phyloP scores from a whole-genome alignment of 2,797 vertebrate genomes.

The Thripadectes ignobilis region DNA sequence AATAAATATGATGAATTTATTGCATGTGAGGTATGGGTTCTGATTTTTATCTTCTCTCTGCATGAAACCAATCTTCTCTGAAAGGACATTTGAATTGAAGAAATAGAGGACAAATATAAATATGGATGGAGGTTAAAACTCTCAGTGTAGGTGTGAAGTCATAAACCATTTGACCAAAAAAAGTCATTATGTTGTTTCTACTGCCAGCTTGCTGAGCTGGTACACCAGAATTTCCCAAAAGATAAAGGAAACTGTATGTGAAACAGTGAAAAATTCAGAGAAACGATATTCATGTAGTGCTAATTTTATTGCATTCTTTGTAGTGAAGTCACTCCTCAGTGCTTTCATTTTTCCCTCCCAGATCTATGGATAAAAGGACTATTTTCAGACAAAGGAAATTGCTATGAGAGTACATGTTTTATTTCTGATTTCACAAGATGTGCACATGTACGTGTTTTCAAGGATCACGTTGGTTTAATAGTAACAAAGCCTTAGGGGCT shows the following conservation, averaged over 20 bases:
- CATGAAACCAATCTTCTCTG: constrained; percentile 81
- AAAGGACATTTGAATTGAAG: constrained; percentile 79
- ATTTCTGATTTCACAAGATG: constrained; percentile 16
- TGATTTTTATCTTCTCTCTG: constrained; percentile 76
- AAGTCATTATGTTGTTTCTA: constrained; percentile 73
- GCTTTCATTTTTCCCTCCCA: constrained; percentile 29
- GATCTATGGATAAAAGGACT: constrained; percentile 12
- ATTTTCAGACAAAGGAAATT: constrained; percentile 43
- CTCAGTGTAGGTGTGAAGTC: constrained; percentile 71
- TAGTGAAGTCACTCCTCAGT: constrained; percentile 8
- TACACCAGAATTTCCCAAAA: constrained; percentile 30
- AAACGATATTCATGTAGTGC: neutral
- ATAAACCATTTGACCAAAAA: constrained; percentile 73
- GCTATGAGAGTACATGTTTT: constrained; percentile 3
- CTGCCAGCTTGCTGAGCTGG: constrained; percentile 65
- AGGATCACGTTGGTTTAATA: constrained; percentile 11
- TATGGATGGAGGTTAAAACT: constrained; percentile 77
- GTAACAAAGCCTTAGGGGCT: constrained; percentile 28
- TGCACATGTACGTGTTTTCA: neutral
- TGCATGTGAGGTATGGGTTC: constrained; percentile 67
- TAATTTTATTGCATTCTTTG: constrained; percentile 50
- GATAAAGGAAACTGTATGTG: constrained; percentile 52
- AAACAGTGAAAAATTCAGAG: constrained; percentile 50
- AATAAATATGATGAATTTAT: constrained; percentile 72
- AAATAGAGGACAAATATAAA: constrained; percentile 81